Evolutionary conservation across 2,113 vertebrate genomes (phyloP), one percentile per base, ranked within the genome.

Genomic region (Canis aureus): DNA sequence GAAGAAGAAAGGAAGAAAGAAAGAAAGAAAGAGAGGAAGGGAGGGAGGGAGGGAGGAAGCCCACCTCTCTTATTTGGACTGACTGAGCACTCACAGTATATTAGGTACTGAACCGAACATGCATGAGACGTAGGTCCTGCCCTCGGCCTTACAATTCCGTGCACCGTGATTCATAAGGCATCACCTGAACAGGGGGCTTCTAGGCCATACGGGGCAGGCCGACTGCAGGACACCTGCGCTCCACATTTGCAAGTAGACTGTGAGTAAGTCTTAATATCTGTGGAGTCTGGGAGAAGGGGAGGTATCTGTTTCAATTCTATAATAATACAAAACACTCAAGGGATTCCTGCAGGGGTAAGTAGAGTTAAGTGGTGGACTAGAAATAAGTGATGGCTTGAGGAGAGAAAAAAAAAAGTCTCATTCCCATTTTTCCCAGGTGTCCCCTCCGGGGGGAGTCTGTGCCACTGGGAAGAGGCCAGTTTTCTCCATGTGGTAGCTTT

Each of bases 291-390:
- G 12, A 89, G 67, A 94, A 64, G 13, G 76, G 13, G 9, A 57
- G 23, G 13, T 86, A 69, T 29, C 23, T 66, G 55, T 79, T 81
- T 73, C 20, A 93, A 89, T 19, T 74, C 43, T 49, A 55, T n/a
- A 96, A 22, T 91, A 88, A 66, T 53, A 79, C 10, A 57, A 17
- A 95, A 53, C 79, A 76, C 32, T 85, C n/a, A 82, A 66, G n/a
- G 29, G n/a, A 67, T 67, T 49, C 57, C 23, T 78, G 8, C n/a
- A 66, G n/a, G 3, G 22, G 17, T 80, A 85, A 91, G 59, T 53
- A 3, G 38, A 57, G 13, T 13, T 60, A 76, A 91, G 17, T 29
- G 69, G 38, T 76, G 88, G 32, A 78, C 59, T 67, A 94, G 62
- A 95, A 91, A 62, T 55, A 32, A 29, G 51, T 43, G 32, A 23